Conservation (phyloP, 1,140 invertebrate species). For the Calosoma granatense region DNA sequence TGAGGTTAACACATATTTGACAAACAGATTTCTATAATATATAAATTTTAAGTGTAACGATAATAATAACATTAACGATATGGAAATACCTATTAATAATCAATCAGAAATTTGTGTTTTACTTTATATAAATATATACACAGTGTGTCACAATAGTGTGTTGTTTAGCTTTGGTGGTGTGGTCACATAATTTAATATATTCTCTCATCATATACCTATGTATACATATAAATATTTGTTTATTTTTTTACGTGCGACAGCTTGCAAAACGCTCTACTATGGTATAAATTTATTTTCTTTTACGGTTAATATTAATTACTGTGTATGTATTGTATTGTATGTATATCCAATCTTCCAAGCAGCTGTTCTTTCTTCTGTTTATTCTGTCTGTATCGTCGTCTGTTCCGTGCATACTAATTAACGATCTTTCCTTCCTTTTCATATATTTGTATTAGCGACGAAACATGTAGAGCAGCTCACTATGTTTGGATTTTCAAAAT, state of each 20-base stretch:
- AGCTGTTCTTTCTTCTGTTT: no score
- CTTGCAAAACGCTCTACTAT: no score
- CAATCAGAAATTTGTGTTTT: conserved; percentile 2
- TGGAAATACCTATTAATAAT: no score
- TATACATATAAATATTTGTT: neutral
- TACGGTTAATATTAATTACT: neutral
- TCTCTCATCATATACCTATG: neutral
- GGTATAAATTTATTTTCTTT: no score
- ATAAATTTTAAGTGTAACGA: neutral
- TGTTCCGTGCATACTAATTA: no score
- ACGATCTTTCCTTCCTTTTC: neutral
- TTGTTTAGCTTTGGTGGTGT: conserved; percentile 5
- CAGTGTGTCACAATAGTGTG: neutral
- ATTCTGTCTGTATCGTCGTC: no score
- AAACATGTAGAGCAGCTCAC: neutral
- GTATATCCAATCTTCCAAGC: neutral
- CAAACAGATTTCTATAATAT: no score
- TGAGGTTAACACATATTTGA: no score
- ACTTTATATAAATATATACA: conserved; percentile 1
- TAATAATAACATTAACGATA: no score
- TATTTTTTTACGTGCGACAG: neutral
- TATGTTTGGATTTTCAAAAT: neutral
- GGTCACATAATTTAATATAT: conserved; percentile 5
- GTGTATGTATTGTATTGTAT: no score
- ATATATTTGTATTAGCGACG: neutral